Evolutionary conservation across 2,113 vertebrate species (phyloP).

Genomic region (Vulpes lagopus): DNA sequence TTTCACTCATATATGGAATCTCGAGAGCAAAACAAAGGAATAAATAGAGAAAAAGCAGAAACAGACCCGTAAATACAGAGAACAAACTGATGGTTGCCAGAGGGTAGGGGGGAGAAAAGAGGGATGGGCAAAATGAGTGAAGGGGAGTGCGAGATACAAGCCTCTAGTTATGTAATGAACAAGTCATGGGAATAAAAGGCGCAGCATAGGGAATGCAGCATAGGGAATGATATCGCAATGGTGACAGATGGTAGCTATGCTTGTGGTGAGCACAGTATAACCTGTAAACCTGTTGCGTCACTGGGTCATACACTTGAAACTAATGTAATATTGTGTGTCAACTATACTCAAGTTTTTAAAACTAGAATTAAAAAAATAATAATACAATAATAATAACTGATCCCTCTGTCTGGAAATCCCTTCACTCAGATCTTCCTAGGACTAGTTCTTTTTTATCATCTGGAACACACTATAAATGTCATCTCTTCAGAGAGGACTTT

Average conservation of each 20-base stretch:
- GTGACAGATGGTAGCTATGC: neutral
- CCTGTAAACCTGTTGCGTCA: neutral
- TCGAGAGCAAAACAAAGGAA: neutral
- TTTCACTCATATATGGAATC: neutral
- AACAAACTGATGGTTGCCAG: neutral
- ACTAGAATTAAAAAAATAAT: neutral
- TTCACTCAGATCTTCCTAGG: neutral
- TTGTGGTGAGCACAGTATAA: neutral
- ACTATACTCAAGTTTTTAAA: neutral
- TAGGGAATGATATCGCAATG: neutral
- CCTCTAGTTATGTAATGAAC: neutral
- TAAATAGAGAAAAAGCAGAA: neutral
- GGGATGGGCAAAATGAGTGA: neutral
- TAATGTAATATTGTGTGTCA: neutral
- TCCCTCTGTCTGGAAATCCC: neutral
- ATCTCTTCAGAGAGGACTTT: neutral
- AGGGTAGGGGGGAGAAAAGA: neutral
- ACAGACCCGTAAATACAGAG: neutral
- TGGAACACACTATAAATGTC: neutral
- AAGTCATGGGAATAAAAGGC: neutral
- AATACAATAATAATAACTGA: neutral
- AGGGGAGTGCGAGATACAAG: neutral
- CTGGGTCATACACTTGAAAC: neutral
- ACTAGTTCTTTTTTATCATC: neutral
- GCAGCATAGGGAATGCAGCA: neutral